Conservation (phyloP, 2,113 vertebrate genomes). For the Canis aureus region DNA sequence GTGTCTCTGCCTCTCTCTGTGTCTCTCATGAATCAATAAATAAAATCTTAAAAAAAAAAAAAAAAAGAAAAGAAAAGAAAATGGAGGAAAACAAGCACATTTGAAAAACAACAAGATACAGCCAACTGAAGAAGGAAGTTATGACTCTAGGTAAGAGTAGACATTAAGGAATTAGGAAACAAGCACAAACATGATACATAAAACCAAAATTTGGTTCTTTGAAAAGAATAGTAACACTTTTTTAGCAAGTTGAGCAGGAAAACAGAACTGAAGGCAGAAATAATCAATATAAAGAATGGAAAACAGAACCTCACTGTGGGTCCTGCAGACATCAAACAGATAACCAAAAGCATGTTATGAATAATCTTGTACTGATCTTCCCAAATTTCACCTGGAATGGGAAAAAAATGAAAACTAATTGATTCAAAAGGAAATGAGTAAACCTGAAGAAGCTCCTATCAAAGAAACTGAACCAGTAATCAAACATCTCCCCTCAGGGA, state of each 20-base stretch:
- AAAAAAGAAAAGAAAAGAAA: no score
- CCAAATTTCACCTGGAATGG: not conserved
- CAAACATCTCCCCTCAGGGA: not conserved
- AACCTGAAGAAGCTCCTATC: not conserved
- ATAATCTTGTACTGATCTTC: not conserved
- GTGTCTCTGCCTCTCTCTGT: no score
- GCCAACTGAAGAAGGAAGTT: not conserved
- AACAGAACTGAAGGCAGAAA: not conserved
- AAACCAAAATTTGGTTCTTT: not conserved
- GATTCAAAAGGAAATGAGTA: not conserved
- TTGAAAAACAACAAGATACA: not conserved
- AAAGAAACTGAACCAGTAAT: not conserved
- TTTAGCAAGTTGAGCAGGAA: not conserved
- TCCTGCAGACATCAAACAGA: not conserved
- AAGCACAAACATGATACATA: not conserved
- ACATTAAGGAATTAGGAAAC: not conserved
- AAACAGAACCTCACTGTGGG: not conserved
- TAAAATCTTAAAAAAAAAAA: no score
- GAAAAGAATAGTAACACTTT: not conserved
- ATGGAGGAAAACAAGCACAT: not conserved
- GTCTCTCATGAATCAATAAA: no score
- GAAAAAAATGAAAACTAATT: not conserved
- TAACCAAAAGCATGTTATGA: not conserved
- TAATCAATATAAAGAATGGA: not conserved
- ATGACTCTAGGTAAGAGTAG: not conserved